These are phyloP conservation scores for Chrysogorgia sp. DNA, from an alignment of 92 coral and sea anemone genomes.

Conservation along the genomic window DNA sequence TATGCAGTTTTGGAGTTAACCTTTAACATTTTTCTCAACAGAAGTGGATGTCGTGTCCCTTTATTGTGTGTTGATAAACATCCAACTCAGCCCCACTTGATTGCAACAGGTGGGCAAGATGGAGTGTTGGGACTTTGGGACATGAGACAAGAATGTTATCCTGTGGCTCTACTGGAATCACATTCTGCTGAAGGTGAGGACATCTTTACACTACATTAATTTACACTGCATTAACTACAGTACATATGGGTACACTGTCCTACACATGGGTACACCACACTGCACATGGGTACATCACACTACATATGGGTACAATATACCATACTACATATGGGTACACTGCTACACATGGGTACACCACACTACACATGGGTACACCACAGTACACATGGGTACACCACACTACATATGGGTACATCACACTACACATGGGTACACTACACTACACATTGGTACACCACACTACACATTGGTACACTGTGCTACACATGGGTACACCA, in stretches of 20 bases:
- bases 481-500: no score
- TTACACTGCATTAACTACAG: background rate
- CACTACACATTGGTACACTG: no score
- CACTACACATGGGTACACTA: no score
- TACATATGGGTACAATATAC: background rate
- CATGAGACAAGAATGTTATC: conserved; percentile 90
- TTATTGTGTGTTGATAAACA: conserved; percentile 90
- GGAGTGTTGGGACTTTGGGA: conserved; percentile 97
- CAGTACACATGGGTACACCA: no score
- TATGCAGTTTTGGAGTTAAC: no score
- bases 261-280: no score
- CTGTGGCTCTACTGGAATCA: conserved; percentile 90
- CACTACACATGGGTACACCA: no score
- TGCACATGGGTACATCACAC: no score
- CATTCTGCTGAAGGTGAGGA: conserved; percentile 85
- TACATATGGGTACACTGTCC: background rate
- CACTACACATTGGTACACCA: no score
- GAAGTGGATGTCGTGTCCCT: conserved; percentile 93
- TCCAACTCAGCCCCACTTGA: conserved; percentile 91
- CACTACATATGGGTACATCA: no score
- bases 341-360: no score
- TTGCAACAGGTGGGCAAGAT: conserved; percentile 98
- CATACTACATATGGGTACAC: no score
- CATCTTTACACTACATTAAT: background rate
- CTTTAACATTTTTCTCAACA: conserved; percentile 16